These are phyloP conservation scores for Pavo muticus DNA, from an alignment of 2,113 vertebrate species.

Conservation along the genomic window DNA sequence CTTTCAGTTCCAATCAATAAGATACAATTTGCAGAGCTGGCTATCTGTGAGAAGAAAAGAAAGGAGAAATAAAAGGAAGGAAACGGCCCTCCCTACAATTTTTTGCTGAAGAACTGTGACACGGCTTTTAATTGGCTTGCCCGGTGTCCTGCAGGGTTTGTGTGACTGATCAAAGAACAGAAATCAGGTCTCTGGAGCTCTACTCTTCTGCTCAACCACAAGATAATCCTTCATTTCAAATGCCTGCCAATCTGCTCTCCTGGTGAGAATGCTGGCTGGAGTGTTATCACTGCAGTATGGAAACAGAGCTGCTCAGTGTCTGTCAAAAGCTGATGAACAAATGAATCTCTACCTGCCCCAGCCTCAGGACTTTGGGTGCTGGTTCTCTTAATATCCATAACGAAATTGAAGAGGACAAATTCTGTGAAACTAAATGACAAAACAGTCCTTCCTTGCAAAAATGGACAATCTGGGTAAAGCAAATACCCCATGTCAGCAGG, in stretches of 20 bases:
- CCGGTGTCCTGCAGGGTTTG: not conserved
- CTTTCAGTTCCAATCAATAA: not conserved
- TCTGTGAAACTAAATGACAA: not conserved
- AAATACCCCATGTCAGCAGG: not conserved
- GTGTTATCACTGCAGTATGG: not conserved
- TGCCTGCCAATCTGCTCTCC: not conserved
- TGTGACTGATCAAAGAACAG: constrained; percentile 26
- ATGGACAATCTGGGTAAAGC: not conserved
- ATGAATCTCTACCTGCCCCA: not conserved
- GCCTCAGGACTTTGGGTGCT: not conserved
- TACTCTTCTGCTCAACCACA: not conserved
- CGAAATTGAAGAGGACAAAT: not conserved
- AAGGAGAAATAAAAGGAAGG: not conserved
- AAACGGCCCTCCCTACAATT: not conserved
- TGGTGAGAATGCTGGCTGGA: not conserved
- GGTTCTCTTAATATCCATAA: not conserved
- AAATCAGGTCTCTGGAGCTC: constrained; percentile 17
- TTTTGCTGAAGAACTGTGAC: not conserved
- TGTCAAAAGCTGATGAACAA: not conserved
- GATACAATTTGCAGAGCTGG: not conserved
- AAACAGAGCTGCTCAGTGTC: not conserved
- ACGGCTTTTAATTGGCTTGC: not conserved
- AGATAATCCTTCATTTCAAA: constrained; percentile 30
- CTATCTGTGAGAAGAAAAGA: not conserved
- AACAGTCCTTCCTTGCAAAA: not conserved